Base-by-base conservation (phyloP, 2,113 vertebrate genomes). In the Ctenomys sociabilis region DNA sequence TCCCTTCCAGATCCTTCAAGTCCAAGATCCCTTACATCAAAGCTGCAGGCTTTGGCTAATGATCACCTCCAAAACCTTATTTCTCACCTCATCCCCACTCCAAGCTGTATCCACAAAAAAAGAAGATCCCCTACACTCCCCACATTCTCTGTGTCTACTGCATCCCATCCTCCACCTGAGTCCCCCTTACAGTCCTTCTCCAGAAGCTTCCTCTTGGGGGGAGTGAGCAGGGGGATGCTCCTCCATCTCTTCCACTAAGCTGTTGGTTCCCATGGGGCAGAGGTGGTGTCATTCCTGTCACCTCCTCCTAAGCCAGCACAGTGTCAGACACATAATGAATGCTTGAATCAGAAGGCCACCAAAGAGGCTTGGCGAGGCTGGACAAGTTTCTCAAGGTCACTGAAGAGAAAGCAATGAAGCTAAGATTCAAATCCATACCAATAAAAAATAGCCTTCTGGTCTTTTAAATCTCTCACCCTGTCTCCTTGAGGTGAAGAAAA, bases 361-460 rank as follows among this genome's bases (percentile, higher is more conserved):
- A 54, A 35, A 45, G 68, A 73, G 49, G 54, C 16, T 64, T 52
- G 26, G 98, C 99, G 96, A 97, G 19, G 45, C 28, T 3, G 16
- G 19, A 4, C 11, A 0, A 11, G 21, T 77, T 86, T 64, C 54
- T 64, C 80, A 82, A 90, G 10, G 14, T 26, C 35, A 26, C 59
- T 22, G 3, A 28, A 57, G 17, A 59, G 52, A 45, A 72, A 45
- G 61, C 10, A 30, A 28, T 32, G n/a, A 52, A 96, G 30, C 19
- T 24, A 63, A 30, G 37, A 52, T 19, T 90, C 75, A 40, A 26
- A 57, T 78, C 68, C 37, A 12, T 16, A 10, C n/a, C 37, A 64
- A 49, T 49, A 78, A 83, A 87, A 59, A 59, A 35, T 61, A 16
- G n/a, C n/a, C n/a, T n/a, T n/a, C n/a, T 0, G 19, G 26, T 30